A percentile compares a stretch with the other conserved stretches of the same genome.
Evolutionary conservation across 2,797 vertebrate species (phyloP).

Genomic region (Ciconia nigra): DNA sequence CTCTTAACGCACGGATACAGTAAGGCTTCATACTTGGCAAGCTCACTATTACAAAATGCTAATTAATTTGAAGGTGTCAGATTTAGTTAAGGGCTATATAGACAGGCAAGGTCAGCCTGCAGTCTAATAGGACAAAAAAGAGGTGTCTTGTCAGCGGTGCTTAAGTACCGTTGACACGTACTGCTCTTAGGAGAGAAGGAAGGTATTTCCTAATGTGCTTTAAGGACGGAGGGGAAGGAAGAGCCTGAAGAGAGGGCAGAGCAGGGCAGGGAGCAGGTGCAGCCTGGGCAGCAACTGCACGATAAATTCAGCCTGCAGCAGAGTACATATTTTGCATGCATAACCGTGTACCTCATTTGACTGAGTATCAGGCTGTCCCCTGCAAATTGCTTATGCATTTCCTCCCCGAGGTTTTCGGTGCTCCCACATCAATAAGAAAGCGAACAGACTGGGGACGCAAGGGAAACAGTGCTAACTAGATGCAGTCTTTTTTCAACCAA

Average conservation of each 20-base stretch:
- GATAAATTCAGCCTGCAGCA: neutral
- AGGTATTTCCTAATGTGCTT: neutral
- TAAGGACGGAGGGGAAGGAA: neutral
- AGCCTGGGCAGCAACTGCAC: neutral
- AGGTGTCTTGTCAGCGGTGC: neutral
- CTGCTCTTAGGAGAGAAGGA: neutral
- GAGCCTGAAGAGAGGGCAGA: neutral
- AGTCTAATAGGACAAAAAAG: neutral
- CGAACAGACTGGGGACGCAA: fast-evolving
- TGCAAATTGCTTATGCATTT: neutral
- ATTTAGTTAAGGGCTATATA: neutral
- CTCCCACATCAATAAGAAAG: neutral
- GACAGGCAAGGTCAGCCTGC: neutral
- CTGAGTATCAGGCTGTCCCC: neutral
- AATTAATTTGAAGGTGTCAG: conserved; percentile 38
- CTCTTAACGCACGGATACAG: neutral
- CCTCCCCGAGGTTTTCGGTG: neutral
- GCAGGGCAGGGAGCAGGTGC: conserved; percentile 31
- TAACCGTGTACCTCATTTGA: neutral
- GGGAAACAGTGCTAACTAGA: neutral
- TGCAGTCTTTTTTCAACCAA: neutral
- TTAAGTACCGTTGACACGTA: neutral
- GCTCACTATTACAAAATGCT: neutral
- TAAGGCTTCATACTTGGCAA: conserved; percentile 16
- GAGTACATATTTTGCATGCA: neutral